phyloP scores from a whole-genome alignment of 1,140 invertebrate species.

The Heliconius hermathena region DNA sequence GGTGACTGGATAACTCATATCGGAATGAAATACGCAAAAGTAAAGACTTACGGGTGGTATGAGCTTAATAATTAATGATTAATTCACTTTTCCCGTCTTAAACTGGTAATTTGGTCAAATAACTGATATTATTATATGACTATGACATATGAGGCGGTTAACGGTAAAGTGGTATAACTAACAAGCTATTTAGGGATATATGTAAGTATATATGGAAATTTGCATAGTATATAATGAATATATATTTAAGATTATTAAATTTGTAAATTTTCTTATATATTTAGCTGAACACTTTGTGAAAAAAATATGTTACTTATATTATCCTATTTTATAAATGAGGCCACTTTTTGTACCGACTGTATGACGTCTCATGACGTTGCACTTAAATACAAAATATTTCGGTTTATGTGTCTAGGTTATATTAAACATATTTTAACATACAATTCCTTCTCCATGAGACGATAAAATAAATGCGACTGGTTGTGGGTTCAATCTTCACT shows the following conservation, averaged over 20 bases:
- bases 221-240: no score
- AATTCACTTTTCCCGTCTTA: conserved; percentile 13
- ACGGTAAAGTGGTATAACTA: background rate
- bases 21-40: conserved; percentile 23
- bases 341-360: background rate
- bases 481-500: no score
- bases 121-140: conserved; percentile 42
- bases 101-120: conserved; percentile 47
- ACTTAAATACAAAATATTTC: conserved; percentile 46
- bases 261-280: no score
- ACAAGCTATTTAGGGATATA: background rate
- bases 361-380: conserved; percentile 31
- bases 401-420: conserved; percentile 37
- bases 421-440: conserved; percentile 22
- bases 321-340: background rate
- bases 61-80: conserved; percentile 35
- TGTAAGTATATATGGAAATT: background rate
- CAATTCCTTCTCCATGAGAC: background rate
- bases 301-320: background rate
- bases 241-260: no score
- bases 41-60: conserved; percentile 31
- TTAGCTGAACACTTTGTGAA: no score
- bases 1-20: conserved; percentile 33
- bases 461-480: no score
- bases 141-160: conserved; percentile 27